A percentile compares a stretch with the other conserved stretches of the same genome.
phyloP scores from a whole-genome alignment of 2,113 vertebrate genomes.

The Anhinga anhinga region DNA sequence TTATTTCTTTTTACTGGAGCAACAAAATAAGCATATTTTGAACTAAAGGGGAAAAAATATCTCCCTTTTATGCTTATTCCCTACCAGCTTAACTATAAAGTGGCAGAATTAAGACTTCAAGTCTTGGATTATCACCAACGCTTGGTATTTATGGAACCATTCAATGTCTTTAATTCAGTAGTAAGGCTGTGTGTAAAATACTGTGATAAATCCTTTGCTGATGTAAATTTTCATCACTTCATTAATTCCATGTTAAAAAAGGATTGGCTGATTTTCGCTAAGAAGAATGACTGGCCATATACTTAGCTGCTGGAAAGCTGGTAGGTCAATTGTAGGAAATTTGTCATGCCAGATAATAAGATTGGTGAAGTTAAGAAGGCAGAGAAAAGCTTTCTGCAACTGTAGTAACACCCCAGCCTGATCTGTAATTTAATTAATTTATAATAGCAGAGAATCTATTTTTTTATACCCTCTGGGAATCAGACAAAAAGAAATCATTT shows the following conservation, averaged over 20 bases:
- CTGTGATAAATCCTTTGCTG: slow-evolving; percentile 18
- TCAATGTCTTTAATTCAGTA: neutral
- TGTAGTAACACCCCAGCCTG: neutral
- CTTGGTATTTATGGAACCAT: slow-evolving; percentile 18
- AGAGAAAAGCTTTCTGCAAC: neutral
- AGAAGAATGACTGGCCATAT: neutral
- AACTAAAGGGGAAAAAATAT: neutral
- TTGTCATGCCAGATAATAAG: neutral
- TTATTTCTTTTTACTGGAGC: neutral
- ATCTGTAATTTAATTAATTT: neutral
- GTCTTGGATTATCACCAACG: neutral
- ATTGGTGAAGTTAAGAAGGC: neutral
- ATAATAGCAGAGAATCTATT: neutral
- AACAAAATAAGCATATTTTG: neutral
- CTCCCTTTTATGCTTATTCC: neutral
- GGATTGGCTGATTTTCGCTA: neutral
- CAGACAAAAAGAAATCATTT: neutral
- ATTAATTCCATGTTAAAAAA: slow-evolving; percentile 42
- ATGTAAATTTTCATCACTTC: slow-evolving; percentile 40
- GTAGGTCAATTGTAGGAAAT: slow-evolving; percentile 20
- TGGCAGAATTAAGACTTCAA: neutral
- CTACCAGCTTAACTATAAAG: neutral
- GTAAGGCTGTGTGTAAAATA: neutral
- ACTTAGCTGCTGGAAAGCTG: neutral
- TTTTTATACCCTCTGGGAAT: neutral